Percentiles rank a stretch among this genome's conserved stretches.
Conservation (phyloP, 2,113 vertebrate species). For the Chelonoidis abingdonii region DNA sequence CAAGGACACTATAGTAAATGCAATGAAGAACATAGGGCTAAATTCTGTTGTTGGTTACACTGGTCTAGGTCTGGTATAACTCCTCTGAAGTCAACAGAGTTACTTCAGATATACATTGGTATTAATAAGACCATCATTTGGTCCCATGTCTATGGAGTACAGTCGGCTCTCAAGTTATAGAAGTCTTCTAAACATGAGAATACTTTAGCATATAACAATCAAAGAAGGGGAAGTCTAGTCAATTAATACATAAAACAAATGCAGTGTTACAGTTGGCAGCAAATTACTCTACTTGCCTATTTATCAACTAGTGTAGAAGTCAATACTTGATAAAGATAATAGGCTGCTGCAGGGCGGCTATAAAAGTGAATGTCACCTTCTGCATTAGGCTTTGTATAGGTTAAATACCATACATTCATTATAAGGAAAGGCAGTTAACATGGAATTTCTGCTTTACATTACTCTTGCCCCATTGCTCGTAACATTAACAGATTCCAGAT, state of each 20-base stretch:
- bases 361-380: not conserved
- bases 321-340: constrained; percentile 28
- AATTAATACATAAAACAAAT: not conserved
- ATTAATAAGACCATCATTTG: not conserved
- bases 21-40: not conserved
- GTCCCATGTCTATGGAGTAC: not conserved
- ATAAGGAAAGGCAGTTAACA: constrained; percentile 23
- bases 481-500: constrained; percentile 62
- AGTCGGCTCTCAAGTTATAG: not conserved
- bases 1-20: not conserved
- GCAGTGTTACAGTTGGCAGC: not conserved
- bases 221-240: not conserved
- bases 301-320: not conserved
- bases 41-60: not conserved
- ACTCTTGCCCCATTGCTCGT: constrained; percentile 47
- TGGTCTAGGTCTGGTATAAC: not conserved
- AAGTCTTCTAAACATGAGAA: not conserved
- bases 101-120: not conserved
- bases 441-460: constrained; percentile 58
- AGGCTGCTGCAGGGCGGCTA: constrained; percentile 1
- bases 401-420: not conserved
- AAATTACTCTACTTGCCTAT: not conserved
- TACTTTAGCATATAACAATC: not conserved
- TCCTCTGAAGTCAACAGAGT: not conserved
- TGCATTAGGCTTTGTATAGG: not conserved